phyloP scores from a whole-genome alignment of 2,797 vertebrate genomes.

The Peromyscus eremicus region DNA sequence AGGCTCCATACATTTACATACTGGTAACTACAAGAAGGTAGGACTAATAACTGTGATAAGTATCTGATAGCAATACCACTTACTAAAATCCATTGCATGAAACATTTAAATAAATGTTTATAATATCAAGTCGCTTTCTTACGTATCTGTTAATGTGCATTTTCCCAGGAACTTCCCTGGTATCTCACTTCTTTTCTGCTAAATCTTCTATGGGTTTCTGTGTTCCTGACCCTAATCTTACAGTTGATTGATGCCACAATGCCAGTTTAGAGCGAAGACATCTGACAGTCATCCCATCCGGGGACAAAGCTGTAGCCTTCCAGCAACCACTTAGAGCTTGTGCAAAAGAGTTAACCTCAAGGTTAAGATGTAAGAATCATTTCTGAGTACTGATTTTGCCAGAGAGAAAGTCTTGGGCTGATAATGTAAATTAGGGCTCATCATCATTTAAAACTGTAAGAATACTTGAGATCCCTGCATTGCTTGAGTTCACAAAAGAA shows the following conservation, averaged over 20 bases:
- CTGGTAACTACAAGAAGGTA: slow-evolving; percentile 46
- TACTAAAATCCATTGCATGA: slow-evolving; percentile 38
- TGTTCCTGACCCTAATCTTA: slow-evolving; percentile 54
- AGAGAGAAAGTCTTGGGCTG: not conserved
- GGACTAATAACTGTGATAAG: slow-evolving; percentile 33
- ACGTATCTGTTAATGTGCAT: not conserved
- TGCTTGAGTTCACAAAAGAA: not conserved
- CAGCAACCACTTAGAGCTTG: not conserved
- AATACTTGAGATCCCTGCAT: not conserved
- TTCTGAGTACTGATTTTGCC: not conserved
- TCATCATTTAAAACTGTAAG: not conserved
- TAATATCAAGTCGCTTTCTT: not conserved
- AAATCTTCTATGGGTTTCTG: slow-evolving; percentile 41
- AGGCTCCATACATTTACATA: slow-evolving; percentile 68
- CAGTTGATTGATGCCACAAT: not conserved
- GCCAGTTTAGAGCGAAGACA: not conserved
- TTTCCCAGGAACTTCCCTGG: not conserved
- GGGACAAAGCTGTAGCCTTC: not conserved
- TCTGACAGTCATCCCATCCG: not conserved
- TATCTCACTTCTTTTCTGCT: not conserved
- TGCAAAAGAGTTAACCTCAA: not conserved
- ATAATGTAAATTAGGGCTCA: not conserved
- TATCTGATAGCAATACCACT: not conserved
- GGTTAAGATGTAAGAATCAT: not conserved
- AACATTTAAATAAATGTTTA: slow-evolving; percentile 2